Conservation (phyloP, 2,888 invertebrate genomes). For the Acronicta aceris region DNA sequence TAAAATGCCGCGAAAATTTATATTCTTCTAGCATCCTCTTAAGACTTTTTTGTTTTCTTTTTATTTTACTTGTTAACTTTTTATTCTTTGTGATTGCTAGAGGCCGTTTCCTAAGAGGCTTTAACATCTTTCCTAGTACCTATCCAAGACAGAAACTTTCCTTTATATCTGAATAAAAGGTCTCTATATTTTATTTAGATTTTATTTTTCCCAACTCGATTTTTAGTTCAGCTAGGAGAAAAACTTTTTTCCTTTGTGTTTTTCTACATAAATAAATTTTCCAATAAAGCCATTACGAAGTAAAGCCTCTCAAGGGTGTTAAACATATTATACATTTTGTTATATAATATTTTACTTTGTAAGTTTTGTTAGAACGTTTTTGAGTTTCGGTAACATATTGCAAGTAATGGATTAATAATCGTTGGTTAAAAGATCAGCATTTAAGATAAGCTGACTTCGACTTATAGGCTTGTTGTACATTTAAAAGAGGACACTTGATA, state of each 20-base stretch:
- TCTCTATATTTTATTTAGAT: slow-evolving; percentile 35
- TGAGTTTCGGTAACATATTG: no score
- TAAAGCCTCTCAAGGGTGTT: background rate
- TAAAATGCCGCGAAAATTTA: slow-evolving; percentile 69
- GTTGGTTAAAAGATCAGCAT: no score
- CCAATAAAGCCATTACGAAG: background rate
- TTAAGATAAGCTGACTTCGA: no score
- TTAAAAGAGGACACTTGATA: no score
- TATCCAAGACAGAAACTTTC: slow-evolving; percentile 19
- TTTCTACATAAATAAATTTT: slow-evolving; percentile 21
- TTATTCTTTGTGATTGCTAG: slow-evolving; percentile 57
- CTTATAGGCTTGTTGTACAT: no score
- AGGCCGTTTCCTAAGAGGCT: slow-evolving; percentile 40
- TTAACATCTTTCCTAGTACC: slow-evolving; percentile 46
- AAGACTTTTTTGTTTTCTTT: slow-evolving; percentile 66
- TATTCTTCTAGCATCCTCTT: slow-evolving; percentile 66
- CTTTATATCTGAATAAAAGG: slow-evolving; percentile 35
- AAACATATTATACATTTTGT: background rate
- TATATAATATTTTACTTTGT: background rate
- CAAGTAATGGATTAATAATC: no score
- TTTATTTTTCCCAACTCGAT: slow-evolving; percentile 26
- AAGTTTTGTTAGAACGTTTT: no score
- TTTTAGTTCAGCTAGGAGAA: slow-evolving; percentile 11
- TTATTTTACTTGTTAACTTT: slow-evolving; percentile 65
- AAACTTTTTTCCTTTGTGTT: slow-evolving; percentile 6